These are phyloP conservation scores for Drosophila bunnanda DNA, from an alignment of 2,888 invertebrate genomes.

Conservation along the genomic window DNA sequence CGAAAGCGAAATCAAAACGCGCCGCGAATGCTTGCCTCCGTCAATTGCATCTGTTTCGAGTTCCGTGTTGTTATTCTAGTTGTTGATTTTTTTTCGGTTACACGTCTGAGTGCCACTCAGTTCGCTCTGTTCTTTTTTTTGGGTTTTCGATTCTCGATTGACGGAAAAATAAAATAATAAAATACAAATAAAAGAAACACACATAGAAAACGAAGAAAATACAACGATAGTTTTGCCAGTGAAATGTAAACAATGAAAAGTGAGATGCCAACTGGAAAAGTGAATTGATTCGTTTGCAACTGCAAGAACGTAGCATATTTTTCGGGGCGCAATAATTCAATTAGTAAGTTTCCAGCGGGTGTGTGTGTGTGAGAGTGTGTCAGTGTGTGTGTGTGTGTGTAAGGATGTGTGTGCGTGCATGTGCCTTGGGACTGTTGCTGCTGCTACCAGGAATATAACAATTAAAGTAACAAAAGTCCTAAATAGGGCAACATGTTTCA, in stretches of 20 bases:
- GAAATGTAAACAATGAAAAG: conserved; percentile 57
- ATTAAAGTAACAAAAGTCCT: neutral
- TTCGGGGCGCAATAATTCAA: conserved; percentile 32
- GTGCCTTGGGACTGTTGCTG: conserved; percentile 7
- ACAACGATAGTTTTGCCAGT: conserved; percentile 32
- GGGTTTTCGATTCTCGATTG: conserved; percentile 19
- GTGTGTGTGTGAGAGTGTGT: neutral
- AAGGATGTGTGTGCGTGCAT: neutral
- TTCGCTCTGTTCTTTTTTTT: conserved; percentile 8
- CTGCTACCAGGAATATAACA: conserved; percentile 4
- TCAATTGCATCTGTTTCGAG: conserved; percentile 27
- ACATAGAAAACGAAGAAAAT: conserved; percentile 14
- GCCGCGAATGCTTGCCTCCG: conserved; percentile 25
- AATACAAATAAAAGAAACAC: neutral
- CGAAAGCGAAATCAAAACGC: conserved; percentile 14
- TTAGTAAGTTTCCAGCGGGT: conserved; percentile 18
- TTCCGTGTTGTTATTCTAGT: conserved; percentile 16
- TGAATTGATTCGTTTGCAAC: conserved; percentile 41
- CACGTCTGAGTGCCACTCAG: conserved; percentile 10
- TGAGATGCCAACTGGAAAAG: conserved; percentile 46
- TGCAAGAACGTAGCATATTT: conserved; percentile 27
- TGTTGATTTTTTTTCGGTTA: conserved; percentile 29
- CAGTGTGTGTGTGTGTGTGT: neutral
- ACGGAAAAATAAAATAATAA: conserved; percentile 15
- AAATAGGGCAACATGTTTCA: neutral